Conservation (phyloP, 1,140 invertebrate genomes). For the Solenopsis invicta region DNA sequence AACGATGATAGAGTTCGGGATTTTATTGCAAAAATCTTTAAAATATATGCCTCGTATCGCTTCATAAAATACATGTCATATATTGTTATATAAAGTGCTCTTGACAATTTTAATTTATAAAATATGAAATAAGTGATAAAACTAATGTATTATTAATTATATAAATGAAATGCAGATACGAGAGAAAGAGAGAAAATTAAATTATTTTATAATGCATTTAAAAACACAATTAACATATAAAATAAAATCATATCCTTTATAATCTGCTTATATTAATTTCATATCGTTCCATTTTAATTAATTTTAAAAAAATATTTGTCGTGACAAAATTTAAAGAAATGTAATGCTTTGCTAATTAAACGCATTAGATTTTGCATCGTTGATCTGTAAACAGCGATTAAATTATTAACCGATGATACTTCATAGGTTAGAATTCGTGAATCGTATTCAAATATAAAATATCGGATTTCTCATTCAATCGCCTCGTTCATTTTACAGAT, state of each 20-base stretch:
- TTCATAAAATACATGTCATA: not conserved
- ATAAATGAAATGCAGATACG: too few relatives aligned
- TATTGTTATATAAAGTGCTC: not conserved
- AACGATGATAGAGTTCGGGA: conserved; percentile 29
- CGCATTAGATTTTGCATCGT: not conserved
- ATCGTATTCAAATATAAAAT: conserved; percentile 29
- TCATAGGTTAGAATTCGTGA: conserved; percentile 23
- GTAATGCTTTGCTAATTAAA: not conserved
- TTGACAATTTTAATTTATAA: not conserved
- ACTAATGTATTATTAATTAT: not conserved
- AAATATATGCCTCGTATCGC: not conserved
- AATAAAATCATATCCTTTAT: not conserved
- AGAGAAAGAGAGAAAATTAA: too few relatives aligned
- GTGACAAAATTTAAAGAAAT: not conserved
- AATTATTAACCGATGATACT: conserved; percentile 28
- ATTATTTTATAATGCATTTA: not conserved
- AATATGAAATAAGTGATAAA: conserved; percentile 14
- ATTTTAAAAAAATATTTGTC: not conserved
- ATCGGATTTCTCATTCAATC: conserved; percentile 34
- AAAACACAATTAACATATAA: not conserved
- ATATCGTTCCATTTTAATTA: conserved; percentile 1
- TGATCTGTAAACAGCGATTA: not conserved
- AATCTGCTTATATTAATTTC: not conserved
- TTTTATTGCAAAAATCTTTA: conserved; percentile 28
- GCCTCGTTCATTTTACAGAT: conserved; percentile 33